These are phyloP conservation scores for Etheostoma perlongum DNA, from an alignment of 2,797 vertebrate species.

Conservation along the genomic window DNA sequence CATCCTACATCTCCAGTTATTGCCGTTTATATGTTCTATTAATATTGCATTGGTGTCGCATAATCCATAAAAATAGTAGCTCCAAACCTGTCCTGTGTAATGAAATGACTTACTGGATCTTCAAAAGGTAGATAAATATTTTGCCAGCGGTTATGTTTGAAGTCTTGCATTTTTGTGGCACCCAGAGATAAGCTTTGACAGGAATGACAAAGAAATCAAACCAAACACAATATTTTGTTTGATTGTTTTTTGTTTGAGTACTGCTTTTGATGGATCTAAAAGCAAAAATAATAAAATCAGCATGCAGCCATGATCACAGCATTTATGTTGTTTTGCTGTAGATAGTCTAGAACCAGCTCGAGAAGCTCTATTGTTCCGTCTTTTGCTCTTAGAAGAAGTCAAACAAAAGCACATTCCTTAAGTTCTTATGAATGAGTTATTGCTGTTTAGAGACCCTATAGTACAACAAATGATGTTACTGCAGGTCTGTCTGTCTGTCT, in stretches of 20 bases:
- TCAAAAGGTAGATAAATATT: slow-evolving; percentile 47
- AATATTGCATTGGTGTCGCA: slow-evolving; percentile 13
- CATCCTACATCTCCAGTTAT: slow-evolving; percentile 1
- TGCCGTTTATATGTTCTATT: neutral
- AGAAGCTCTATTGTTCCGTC: slow-evolving; percentile 14
- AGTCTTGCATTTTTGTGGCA: slow-evolving; percentile 34
- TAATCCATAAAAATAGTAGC: slow-evolving; percentile 30
- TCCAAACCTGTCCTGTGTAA: slow-evolving; percentile 31
- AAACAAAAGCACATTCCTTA: slow-evolving; percentile 3
- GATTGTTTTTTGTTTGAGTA: neutral
- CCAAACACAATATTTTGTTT: slow-evolving; percentile 43
- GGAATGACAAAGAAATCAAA: slow-evolving; percentile 13
- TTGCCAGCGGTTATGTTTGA: slow-evolving; percentile 50
- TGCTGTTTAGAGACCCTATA: slow-evolving; percentile 19
- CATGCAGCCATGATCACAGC: slow-evolving; percentile 40
- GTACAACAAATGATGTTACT: slow-evolving; percentile 24
- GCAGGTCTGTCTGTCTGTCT: slow-evolving; percentile 21
- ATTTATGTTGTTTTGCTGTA: slow-evolving; percentile 37
- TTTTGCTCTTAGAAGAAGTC: slow-evolving; percentile 11
- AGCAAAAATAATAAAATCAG: slow-evolving; percentile 36
- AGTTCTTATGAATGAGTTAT: slow-evolving; percentile 11
- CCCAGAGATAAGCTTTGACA: slow-evolving; percentile 44
- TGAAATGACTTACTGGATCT: slow-evolving; percentile 49
- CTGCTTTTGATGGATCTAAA: slow-evolving; percentile 49
- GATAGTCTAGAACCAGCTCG: slow-evolving; percentile 2